Evolutionary conservation across 2,888 invertebrate species (phyloP), one percentile per base, ranked within the genome.

Genomic region (Deilephila porcellus): DNA sequence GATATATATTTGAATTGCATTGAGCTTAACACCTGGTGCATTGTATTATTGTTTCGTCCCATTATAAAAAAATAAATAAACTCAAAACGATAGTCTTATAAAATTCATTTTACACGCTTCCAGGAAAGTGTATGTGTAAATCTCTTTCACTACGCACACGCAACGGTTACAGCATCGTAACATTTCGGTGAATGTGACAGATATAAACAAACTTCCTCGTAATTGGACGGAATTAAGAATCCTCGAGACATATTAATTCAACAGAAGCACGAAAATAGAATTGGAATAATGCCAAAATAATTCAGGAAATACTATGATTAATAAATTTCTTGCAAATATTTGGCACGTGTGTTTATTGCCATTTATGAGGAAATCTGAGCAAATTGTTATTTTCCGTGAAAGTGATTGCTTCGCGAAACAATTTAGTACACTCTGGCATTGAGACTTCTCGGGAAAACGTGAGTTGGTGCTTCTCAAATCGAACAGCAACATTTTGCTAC

Each of bases 241-340:
- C 63, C 63, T 72, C 1, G 52, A 63, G 52, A 63, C 32, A 20
- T 11, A 63, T 63, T 53, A n/a, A 63, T 72, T 64, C 63, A 64
- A 63, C 34, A 52, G 63, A 72, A 72, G 34, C 17, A 45, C 63
- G 7, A 19, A 72, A 56, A 63, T 20, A 63, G 34, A 34, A n/a
- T 72, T 72, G 72, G 62, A 72, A 34, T 34, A 19, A 14, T 52
- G 72, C 63, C 72, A 72, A 19, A 63, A 7, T 32, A 53, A 20
- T 29, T 34, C n/a, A n/a, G 19, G 29, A 62, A 62, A 19, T 19
- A 17, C 29, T 29, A 17, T 29, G 11, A 32, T 17, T 34, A 14
- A 62, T 32, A 25, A 29, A 29, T 62, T 62, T 32, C 60, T 32
- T 32, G 25, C 4, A 62, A 62, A 62, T 11, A 29, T 29, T 32